Evolutionary conservation across 2,113 vertebrate genomes (phyloP), one percentile per base, ranked within the genome.

Genomic region (Xiphophorus couchianus): DNA sequence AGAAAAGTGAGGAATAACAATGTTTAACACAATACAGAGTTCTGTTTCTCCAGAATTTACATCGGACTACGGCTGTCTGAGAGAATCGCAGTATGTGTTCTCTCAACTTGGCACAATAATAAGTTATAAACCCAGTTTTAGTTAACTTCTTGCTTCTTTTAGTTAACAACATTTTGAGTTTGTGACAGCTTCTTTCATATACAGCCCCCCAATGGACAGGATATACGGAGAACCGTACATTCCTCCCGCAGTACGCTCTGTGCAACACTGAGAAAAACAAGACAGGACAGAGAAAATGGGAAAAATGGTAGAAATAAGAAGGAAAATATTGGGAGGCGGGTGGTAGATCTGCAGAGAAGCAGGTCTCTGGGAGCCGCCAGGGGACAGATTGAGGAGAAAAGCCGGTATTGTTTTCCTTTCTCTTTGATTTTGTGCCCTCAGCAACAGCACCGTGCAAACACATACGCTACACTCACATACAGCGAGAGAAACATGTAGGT

Each of bases 381-480:
- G 83, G 76, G 78, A 90, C 30, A 62, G 48, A 81, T 83, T 48
- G 29, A 69, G 83, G 78, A 89, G 73, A 87, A 88, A 73, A 74
- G 70, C 83, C 82, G 76, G 70, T 88, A 88, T 90, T 89, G 89
- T 91, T 90, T 89, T 90, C 65, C 65, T 68, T 73, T 89, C 64
- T 37, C 88, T 91, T 90, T 89, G 80, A 91, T 92, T 89, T 88
- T 84, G 68, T 90, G 85, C 86, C 88, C 77, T 86, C 78, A 83
- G 77, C 86, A 89, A 84, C 86, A 88, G 87, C 83, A 82, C 37
- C 71, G 44, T 39, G 62, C 37, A 7, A 27, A 37, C 27, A 39
- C 77, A 10, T 22, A 29, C 29, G 29, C 76, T 33, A n/a, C 37
- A 73, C n/a, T 22, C 33, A 25, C 58, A 76, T 66, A 72, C 61